Conservation (phyloP, 1,140 invertebrate species). For the Drosophila carrolli region DNA sequence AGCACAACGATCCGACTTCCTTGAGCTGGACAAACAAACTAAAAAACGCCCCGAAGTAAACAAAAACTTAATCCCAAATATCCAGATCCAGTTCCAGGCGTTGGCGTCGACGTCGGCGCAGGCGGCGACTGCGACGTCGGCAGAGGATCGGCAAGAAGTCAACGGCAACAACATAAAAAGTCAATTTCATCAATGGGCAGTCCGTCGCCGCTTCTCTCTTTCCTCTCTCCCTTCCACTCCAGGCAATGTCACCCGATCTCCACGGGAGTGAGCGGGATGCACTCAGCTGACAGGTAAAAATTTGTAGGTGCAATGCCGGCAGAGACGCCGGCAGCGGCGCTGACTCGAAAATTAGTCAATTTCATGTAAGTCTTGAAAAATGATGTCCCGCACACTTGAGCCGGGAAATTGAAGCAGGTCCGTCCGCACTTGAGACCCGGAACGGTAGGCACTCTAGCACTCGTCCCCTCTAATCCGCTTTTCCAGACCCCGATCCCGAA, state of each 20-base stretch:
- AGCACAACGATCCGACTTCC: slow-evolving; percentile 74
- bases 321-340: slow-evolving; percentile 23
- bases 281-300: slow-evolving; percentile 71
- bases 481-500: slow-evolving; percentile 18
- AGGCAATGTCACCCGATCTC: neutral
- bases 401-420: slow-evolving; percentile 56
- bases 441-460: slow-evolving; percentile 54
- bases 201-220: slow-evolving; percentile 15
- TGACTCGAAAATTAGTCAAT: slow-evolving; percentile 78
- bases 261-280: slow-evolving; percentile 12
- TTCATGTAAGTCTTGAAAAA: slow-evolving; percentile 75
- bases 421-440: slow-evolving; percentile 41
- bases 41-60: slow-evolving; percentile 82
- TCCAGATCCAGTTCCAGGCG: slow-evolving; percentile 68
- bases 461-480: slow-evolving; percentile 50
- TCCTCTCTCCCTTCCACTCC: slow-evolving; percentile 1
- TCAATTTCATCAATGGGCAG: slow-evolving; percentile 84
- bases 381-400: slow-evolving; percentile 61
- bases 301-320: slow-evolving; percentile 72
- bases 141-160: slow-evolving; percentile 60
- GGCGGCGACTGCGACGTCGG: slow-evolving; percentile 9
- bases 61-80: slow-evolving; percentile 84
- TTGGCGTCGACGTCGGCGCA: slow-evolving; percentile 15
- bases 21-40: slow-evolving; percentile 82
- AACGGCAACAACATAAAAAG: slow-evolving; percentile 83